Evolutionary conservation across 1,140 invertebrate genomes (phyloP), one percentile per base, ranked within the genome.

Genomic region (Vollenhovia emeryi): DNA sequence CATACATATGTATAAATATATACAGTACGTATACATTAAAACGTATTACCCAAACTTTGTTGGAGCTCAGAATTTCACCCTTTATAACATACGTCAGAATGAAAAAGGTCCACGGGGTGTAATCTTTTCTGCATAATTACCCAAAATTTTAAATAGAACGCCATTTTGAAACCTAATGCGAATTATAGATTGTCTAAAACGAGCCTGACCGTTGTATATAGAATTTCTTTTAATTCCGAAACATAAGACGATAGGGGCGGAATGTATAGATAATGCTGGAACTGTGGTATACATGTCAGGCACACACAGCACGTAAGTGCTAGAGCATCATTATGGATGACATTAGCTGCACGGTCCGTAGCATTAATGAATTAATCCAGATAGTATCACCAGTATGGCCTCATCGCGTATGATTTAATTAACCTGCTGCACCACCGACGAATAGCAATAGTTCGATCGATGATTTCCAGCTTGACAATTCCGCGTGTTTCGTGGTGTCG

Each of bases 351-450:
- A n/a, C 27, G 48, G 64, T 82, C 33, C 78, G 15, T 82, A 18
- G 50, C 78, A 71, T 82, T 82, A 82, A 82, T 82, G 64, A 82
- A 82, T 82, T 82, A 82, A 82, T 82, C 66, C 66, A 73, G 66
- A 73, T 73, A 82, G 21, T 66, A 82, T 73, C 78, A 82, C 50
- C 64, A 43, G 45, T 68, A 68, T 50, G 33, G 45, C 36, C 40
- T 82, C 66, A 73, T 82, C 40, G 66, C 36, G n/a, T 73, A 59
- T 82, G 78, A 82, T 82, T 82, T 73, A 82, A 82, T 82, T 73
- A 82, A 27, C 36, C 18, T 33, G 45, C 40, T 60, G 73, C 50
- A 52, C 59, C 27, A n/a, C 27, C 40, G 50, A 43, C 50, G 57
- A 82, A 71, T 24, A 80, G 11, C 18, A 24, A 59, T 59, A 82